phyloP scores from a whole-genome alignment of 2,888 invertebrate species.

The Tetragonisca angustula region DNA sequence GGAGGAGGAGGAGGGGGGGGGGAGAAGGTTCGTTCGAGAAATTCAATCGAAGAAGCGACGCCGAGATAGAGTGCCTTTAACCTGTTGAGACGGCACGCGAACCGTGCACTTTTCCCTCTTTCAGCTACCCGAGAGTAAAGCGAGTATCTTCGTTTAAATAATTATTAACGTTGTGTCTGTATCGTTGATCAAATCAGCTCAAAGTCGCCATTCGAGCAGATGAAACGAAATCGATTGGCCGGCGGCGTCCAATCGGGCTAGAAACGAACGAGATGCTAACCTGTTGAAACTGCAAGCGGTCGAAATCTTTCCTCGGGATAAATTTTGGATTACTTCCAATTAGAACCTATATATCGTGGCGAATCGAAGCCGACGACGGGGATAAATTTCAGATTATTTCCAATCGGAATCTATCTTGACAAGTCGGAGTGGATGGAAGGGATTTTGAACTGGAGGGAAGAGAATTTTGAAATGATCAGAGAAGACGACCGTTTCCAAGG shows the following conservation, averaged over 20 bases:
- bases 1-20: conserved; percentile 31
- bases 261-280: conserved; percentile 46
- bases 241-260: conserved; percentile 38
- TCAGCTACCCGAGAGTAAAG: not conserved
- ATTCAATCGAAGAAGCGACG: conserved; percentile 40
- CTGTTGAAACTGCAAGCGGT: conserved; percentile 71
- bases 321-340: not conserved
- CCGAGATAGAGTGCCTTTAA: conserved; percentile 40
- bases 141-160: not conserved
- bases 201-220: conserved; percentile 12
- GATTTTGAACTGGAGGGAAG: not conserved
- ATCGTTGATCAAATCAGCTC: conserved; percentile 3
- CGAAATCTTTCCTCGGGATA: conserved; percentile 57
- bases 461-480: not conserved
- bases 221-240: conserved; percentile 37
- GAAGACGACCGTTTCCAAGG: not conserved
- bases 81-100: conserved; percentile 49
- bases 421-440: not conserved
- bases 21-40: conserved; percentile 48
- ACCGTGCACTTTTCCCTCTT: conserved; percentile 16
- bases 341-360: not conserved
- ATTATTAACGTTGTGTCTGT: not conserved
- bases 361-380: not conserved
- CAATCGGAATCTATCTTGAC: not conserved
- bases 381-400: not conserved